Percentiles rank a stretch among this genome's conserved stretches.
These are phyloP conservation scores for Adineta ricciae DNA, from an alignment of 2,888 invertebrate species.

Conservation along the genomic window DNA sequence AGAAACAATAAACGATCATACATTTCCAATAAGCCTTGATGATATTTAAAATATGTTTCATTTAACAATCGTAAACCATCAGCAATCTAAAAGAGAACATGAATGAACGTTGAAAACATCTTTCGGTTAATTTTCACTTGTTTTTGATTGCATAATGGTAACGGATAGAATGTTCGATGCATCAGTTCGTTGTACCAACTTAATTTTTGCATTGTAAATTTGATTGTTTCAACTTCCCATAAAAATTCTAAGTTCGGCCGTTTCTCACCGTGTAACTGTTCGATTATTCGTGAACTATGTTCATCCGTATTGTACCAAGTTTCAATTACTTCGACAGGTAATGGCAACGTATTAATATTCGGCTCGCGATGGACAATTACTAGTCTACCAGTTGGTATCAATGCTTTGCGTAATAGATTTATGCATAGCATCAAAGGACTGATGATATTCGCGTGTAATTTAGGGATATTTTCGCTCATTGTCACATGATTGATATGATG, in stretches of 20 bases:
- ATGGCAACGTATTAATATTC: background rate
- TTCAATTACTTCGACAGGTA: background rate
- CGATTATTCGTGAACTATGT: background rate
- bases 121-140: background rate
- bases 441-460: background rate
- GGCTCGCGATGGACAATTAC: background rate
- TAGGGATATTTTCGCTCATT: too few species aligned
- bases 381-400: background rate
- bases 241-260: background rate
- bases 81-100: too few species aligned
- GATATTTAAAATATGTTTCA: slow-evolving; percentile 21
- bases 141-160: background rate
- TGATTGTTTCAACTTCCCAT: slow-evolving; percentile 16
- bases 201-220: background rate
- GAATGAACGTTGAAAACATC: too few species aligned
- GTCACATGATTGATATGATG: background rate
- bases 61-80: background rate
- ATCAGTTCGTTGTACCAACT: background rate
- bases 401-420: background rate
- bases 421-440: background rate
- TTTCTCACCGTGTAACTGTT: background rate
- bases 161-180: background rate
- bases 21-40: background rate
- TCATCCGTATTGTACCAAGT: background rate
- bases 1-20: slow-evolving; percentile 8